A percentile compares a stretch with the other conserved stretches of the same genome.
phyloP scores from a whole-genome alignment of 1,140 invertebrate genomes.

The Chrysomallon squamiferum region DNA sequence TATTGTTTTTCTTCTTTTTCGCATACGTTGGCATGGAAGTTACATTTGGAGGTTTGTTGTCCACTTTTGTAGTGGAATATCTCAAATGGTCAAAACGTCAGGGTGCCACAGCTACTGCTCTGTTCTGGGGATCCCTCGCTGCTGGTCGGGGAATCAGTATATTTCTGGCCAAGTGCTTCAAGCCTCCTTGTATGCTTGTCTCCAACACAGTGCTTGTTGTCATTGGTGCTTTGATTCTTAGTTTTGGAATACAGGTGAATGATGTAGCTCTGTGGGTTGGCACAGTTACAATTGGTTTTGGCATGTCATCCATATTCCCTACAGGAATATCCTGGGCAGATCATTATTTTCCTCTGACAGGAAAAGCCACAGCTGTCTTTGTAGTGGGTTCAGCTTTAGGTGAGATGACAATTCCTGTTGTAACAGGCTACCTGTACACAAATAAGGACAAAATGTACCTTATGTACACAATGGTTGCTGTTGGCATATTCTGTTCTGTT shows the following conservation, averaged over 20 bases:
- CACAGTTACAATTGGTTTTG: constrained; percentile 59
- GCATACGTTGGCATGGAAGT: constrained; percentile 66
- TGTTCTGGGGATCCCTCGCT: constrained; percentile 67
- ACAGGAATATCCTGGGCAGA: constrained; percentile 66
- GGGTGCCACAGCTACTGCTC: constrained; percentile 60
- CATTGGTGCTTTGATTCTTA: constrained; percentile 58
- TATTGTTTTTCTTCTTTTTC: constrained; percentile 65
- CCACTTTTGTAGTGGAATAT: constrained; percentile 59
- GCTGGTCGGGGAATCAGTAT: constrained; percentile 63
- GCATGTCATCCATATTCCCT: constrained; percentile 66
- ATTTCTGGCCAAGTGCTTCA: constrained; percentile 60
- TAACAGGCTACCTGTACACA: constrained; percentile 57
- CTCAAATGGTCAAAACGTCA: constrained; percentile 48
- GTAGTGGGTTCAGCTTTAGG: constrained; percentile 65
- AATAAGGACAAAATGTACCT: constrained; percentile 51
- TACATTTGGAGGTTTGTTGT: constrained; percentile 64
- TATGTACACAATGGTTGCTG: constrained; percentile 56
- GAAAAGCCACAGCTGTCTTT: constrained; percentile 65
- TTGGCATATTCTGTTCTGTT: constrained; percentile 37
- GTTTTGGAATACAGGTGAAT: constrained; percentile 48
- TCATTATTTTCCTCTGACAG: constrained; percentile 64
- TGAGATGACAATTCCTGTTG: constrained; percentile 63
- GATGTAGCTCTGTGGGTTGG: constrained; percentile 49
- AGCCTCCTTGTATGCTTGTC: constrained; percentile 58
- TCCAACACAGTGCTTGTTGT: constrained; percentile 57